phyloP scores from a whole-genome alignment of 2,888 invertebrate species.

The Drosophila neotestacea region DNA sequence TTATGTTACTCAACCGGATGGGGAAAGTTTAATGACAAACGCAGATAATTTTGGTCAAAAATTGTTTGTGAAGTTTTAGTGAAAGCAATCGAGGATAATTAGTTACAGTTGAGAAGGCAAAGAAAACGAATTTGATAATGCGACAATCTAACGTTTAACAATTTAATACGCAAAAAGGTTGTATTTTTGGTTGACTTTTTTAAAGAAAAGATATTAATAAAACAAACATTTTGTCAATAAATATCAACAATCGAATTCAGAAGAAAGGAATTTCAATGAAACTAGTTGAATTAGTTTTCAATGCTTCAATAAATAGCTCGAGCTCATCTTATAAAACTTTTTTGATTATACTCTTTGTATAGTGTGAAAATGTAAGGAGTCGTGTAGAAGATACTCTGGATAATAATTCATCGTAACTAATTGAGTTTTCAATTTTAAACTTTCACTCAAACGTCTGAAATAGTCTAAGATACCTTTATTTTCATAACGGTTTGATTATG shows the following conservation, averaged over 20 bases:
- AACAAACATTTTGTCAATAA: too few species aligned
- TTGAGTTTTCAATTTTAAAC: neutral
- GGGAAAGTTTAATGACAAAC: conserved; percentile 6
- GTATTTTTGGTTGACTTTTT: too few species aligned
- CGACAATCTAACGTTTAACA: neutral
- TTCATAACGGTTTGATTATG: too few species aligned
- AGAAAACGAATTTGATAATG: neutral
- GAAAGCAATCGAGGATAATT: conserved; percentile 14
- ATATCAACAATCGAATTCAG: too few species aligned
- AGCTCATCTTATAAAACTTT: conserved; percentile 33
- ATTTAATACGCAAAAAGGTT: neutral
- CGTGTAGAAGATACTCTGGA: conserved; percentile 3
- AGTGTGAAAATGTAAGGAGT: neutral
- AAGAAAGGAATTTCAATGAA: neutral
- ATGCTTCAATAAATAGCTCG: conserved; percentile 9
- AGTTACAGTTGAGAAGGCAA: neutral
- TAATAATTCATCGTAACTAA: neutral
- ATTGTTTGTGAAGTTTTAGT: neutral
- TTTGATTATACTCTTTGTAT: conserved; percentile 42
- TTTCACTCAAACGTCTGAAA: too few species aligned
- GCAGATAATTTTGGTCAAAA: conserved; percentile 4
- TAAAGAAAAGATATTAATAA: too few species aligned
- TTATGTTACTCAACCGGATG: neutral
- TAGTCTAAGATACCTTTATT: too few species aligned
- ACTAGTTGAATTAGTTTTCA: conserved; percentile 23